These are phyloP conservation scores for Psittacus erithacus DNA, from an alignment of 2,113 vertebrate species.

Conservation along the genomic window DNA sequence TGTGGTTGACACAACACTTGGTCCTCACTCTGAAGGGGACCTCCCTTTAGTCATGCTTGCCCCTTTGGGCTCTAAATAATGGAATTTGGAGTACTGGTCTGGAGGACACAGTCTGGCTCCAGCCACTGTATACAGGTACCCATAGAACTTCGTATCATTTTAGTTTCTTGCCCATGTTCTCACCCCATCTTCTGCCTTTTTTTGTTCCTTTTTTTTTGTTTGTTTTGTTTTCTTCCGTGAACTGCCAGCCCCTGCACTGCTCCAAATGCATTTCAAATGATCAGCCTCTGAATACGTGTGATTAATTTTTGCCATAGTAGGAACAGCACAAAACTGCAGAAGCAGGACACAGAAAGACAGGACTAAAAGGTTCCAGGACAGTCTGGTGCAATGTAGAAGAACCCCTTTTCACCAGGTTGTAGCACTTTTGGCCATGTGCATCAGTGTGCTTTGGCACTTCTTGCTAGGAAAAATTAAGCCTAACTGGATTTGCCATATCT, in stretches of 20 bases:
- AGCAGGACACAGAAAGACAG: not conserved
- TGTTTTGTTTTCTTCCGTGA: not conserved
- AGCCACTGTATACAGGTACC: not conserved
- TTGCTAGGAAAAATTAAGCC: not conserved
- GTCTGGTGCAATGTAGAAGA: not conserved
- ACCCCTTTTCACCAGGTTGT: not conserved
- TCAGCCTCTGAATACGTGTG: not conserved
- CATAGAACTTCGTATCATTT: not conserved
- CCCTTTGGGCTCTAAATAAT: not conserved
- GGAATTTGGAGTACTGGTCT: not conserved
- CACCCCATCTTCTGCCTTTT: not conserved
- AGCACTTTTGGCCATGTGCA: not conserved
- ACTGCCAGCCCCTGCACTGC: not conserved
- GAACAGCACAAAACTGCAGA: not conserved
- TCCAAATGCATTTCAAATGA: not conserved
- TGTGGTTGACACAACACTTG: not conserved
- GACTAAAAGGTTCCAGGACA: not conserved
- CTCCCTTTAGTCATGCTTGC: accelerated
- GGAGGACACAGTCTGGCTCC: not conserved
- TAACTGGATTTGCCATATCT: not conserved
- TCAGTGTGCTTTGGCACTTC: not conserved
- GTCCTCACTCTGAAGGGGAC: not conserved
- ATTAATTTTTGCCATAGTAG: not conserved
- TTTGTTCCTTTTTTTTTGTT: too few species aligned
- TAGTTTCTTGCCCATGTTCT: not conserved